Base-by-base conservation (phyloP, 2,888 invertebrate genomes). In the Tinea semifulvella region DNA sequence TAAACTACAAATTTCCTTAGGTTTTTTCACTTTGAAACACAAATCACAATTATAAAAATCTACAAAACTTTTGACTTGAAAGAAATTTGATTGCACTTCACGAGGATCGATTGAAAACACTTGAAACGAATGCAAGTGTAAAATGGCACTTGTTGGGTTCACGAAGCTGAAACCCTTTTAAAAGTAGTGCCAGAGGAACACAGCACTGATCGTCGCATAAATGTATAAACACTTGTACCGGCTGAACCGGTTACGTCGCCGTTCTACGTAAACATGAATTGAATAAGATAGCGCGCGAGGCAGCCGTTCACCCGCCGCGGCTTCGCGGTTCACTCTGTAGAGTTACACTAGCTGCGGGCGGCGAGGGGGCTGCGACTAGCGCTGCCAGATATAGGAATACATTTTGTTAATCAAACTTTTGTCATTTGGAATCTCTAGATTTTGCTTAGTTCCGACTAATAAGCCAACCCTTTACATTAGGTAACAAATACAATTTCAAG, bases 301-400 rank as follows among this genome's bases (percentile, higher is more conserved):
- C 36, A 51, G 54, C 56, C 75, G 77, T 75, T 55, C 67, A 60
- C 50, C 52, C 65, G 55, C 55, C 55, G 50, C 68, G 67, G 56
- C 59, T 60, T 68, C 68, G 67, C 69, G 68, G 64, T 64, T 61
- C 71, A 67, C 63, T 75, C 71, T 76, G 67, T 62, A 67, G 63
- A 74, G 70, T 76, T 68, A 70, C 63, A 68, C 70, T 67, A 57
- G 67, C 65, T 56, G 64, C 67, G 69, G 67, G 68, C 64, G 72
- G 68, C 14, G 40, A 40, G 72, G 76, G 71, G 75, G 66, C 36
- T 36, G 36, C 11, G 36, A 36, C n/a, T n/a, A n/a, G n/a, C n/a
- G n/a, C n/a, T n/a, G 10, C 16, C 35, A 14, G 3, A 14, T 3
- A 3, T n/a, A 28, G 28, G 31, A n/a, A n/a, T n/a, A n/a, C n/a